phyloP scores from a whole-genome alignment of 2,797 vertebrate species.

The Eremophila alpestris region DNA sequence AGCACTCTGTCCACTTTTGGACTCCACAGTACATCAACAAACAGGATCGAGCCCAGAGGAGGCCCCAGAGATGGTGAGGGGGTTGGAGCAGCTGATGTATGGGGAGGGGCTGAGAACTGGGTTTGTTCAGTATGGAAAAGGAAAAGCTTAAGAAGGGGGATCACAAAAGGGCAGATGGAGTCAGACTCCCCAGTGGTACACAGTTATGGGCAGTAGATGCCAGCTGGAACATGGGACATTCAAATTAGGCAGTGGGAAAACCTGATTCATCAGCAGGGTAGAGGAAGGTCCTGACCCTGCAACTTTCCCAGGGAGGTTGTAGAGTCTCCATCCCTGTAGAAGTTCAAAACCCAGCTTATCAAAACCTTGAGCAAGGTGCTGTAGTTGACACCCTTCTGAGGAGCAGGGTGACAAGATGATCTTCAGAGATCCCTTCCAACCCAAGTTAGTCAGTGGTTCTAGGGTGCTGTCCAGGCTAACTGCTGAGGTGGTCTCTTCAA shows the following conservation, averaged over 20 bases:
- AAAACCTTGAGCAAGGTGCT: background rate
- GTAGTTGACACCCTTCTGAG: background rate
- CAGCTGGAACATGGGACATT: background rate
- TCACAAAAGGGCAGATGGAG: background rate
- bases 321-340: background rate
- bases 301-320: background rate
- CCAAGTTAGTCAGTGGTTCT: background rate
- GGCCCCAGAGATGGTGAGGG: background rate
- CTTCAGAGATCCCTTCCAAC: background rate
- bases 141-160: background rate
- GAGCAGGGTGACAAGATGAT: background rate
- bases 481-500: background rate
- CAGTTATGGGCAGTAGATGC: background rate
- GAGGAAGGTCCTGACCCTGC: background rate
- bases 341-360: background rate
- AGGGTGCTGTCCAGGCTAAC: background rate
- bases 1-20: background rate
- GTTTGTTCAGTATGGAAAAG: background rate
- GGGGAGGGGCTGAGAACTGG: background rate
- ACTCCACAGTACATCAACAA: background rate
- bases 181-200: background rate
- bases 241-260: background rate
- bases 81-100: background rate
- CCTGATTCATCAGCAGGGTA: background rate
- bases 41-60: background rate